A percentile compares a stretch with the other conserved stretches of the same genome.
Conservation (phyloP, 1,140 invertebrate genomes). For the Atta cephalotes region DNA sequence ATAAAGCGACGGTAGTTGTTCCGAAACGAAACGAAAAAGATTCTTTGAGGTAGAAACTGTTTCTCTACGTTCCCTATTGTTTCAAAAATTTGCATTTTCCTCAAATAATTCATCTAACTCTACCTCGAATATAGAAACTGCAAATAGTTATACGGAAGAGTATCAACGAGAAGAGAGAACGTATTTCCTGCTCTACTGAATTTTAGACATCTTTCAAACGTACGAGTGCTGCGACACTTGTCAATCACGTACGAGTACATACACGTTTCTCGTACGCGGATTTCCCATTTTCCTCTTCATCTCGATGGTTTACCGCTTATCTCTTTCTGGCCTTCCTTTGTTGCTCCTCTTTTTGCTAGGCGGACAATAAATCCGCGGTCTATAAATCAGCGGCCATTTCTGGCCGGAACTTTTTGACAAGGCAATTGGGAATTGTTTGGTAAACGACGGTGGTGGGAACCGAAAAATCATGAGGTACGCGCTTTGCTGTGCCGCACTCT, state of each 20-base stretch:
- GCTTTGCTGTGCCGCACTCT: slow-evolving; percentile 67
- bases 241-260: not conserved
- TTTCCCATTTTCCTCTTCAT: slow-evolving; percentile 26
- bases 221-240: slow-evolving; percentile 17
- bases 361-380: slow-evolving; percentile 73
- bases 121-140: not conserved
- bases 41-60: not conserved
- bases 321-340: slow-evolving; percentile 25
- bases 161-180: not conserved
- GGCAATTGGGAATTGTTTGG: slow-evolving; percentile 82
- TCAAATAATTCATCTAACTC: not conserved
- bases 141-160: not conserved
- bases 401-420: slow-evolving; percentile 81
- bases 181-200: not conserved
- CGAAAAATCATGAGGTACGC: slow-evolving; percentile 77
- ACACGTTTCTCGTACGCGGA: not conserved
- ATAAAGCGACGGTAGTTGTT: slow-evolving; percentile 18
- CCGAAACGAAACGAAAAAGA: not conserved
- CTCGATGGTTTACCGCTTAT: slow-evolving; percentile 26
- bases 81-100: not conserved
- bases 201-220: slow-evolving; percentile 5
- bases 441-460: slow-evolving; percentile 73
- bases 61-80: not conserved
- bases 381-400: slow-evolving; percentile 80
- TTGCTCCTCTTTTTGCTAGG: slow-evolving; percentile 54